Conservation (phyloP, 2,888 invertebrate species). For the Pocota personata region DNA sequence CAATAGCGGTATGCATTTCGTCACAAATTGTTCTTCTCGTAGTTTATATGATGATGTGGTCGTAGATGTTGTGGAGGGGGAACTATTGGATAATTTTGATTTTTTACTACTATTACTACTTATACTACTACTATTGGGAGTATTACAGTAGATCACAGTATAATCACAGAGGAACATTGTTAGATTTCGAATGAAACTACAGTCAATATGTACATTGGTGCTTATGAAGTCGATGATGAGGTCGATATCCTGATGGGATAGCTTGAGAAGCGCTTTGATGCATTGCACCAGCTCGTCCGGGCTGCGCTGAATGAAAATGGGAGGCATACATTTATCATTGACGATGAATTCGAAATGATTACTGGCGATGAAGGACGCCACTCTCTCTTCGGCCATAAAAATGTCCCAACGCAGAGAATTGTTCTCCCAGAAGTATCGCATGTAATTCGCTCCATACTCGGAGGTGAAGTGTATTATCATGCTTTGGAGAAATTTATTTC, state of each 20-base stretch:
- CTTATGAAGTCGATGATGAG: conserved; percentile 81
- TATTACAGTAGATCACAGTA: conserved; percentile 75
- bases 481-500: conserved; percentile 78
- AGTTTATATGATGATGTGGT: conserved; percentile 2
- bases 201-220: conserved; percentile 80
- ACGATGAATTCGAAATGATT: conserved; percentile 78
- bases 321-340: conserved; percentile 75
- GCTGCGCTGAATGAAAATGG: conserved; percentile 50
- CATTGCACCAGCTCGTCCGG: conserved; percentile 78
- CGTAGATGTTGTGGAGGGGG: conserved; percentile 10
- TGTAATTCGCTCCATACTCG: conserved; percentile 79
- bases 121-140: conserved; percentile 59
- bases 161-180: conserved; percentile 81
- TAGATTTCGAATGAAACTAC: conserved; percentile 78
- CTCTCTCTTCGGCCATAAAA: conserved; percentile 76
- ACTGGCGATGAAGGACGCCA: conserved; percentile 75
- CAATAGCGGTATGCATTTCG: conserved; percentile 78
- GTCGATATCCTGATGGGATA: conserved; percentile 76
- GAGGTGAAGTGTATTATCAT: conserved; percentile 79
- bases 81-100: conserved; percentile 49
- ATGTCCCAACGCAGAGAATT: conserved; percentile 77
- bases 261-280: conserved; percentile 77
- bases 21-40: conserved; percentile 75
- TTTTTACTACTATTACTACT: conserved; percentile 60
- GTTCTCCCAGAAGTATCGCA: conserved; percentile 78